Evolutionary conservation across 2,888 invertebrate species (phyloP).

Genomic region (Stictocephala bisonia): DNA sequence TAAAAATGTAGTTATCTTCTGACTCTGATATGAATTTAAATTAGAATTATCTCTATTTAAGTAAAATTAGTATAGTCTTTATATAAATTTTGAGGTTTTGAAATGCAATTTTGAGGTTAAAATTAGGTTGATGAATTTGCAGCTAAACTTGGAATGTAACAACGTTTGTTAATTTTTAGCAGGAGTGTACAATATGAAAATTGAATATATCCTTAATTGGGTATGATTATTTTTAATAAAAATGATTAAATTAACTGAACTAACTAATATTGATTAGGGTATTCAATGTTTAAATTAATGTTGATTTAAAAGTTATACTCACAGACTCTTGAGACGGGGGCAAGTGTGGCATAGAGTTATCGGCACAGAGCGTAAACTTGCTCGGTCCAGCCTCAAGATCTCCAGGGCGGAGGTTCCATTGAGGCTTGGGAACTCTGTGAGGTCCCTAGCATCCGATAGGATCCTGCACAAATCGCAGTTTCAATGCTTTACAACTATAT

Average conservation of each 20-base stretch:
- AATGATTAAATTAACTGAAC: neutral
- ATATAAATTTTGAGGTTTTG: too few species aligned
- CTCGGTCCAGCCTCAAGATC: slow-evolving; percentile 84
- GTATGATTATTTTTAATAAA: neutral
- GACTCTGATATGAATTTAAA: too few species aligned
- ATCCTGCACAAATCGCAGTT: too few species aligned
- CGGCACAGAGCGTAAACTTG: slow-evolving; percentile 79
- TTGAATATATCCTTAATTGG: neutral
- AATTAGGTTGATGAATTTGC: too few species aligned
- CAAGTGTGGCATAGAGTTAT: slow-evolving; percentile 79
- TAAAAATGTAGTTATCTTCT: too few species aligned
- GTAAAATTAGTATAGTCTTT: too few species aligned
- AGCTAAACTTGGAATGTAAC: too few species aligned
- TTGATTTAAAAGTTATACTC: slow-evolving; percentile 66
- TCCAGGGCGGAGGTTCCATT: slow-evolving; percentile 84
- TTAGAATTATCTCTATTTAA: too few species aligned
- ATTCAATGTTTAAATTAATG: neutral
- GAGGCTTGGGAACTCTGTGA: slow-evolving; percentile 84
- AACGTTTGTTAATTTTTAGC: too few species aligned
- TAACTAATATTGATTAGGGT: neutral
- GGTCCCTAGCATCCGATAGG: slow-evolving; percentile 84
- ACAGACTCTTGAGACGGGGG: slow-evolving; percentile 87
- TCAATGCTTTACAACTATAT: too few species aligned
- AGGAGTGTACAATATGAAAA: too few species aligned
- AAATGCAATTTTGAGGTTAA: too few species aligned